Evolutionary conservation across 2,797 vertebrate genomes (phyloP), one percentile per base, ranked within the genome.

Genomic region (Euphonia xanthogaster): DNA sequence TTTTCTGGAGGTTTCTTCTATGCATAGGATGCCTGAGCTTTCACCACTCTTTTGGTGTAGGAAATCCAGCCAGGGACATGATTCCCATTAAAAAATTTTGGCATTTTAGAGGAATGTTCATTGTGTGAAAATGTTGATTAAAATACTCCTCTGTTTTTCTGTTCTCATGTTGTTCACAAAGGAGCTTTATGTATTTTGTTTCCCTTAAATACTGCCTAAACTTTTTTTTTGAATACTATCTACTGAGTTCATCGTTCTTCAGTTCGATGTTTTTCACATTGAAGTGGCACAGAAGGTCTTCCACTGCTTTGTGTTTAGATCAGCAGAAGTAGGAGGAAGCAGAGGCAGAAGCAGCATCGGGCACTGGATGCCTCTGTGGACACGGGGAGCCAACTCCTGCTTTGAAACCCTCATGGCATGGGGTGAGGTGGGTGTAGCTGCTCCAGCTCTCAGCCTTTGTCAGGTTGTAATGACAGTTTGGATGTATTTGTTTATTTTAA

Each of bases 331-430:
- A 9, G 40, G 50, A 73, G 45, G 11, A 20, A 13, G 35, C 0
- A 1, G 14, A 39, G 72, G 39, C 9, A 3, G 18, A 10, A 48
- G 37, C 28, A 24, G 16, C 19, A 8, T 27, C 1, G 42, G 67
- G 8, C 0, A 2, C 27, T 3, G 24, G 50, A 11, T 28, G 39
- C 14, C 23, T 53, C 33, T 1, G 3, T 5, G 55, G 60, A 28
- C 31, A 4, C 1, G 4, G 0, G 40, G 17, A 48, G n/a, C n/a
- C 9, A 1, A 24, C 6, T 31, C n/a, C 42, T 1, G 5, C 61
- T 44, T 40, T 19, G 14, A 15, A 13, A 13, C 18, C 17, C 37
- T 40, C 0, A 1, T n/a, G 5, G 35, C 5, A 0, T 7, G 39
- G 17, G 10, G 11, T 2, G 6, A 12, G 39, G 25, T 58, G 12